A percentile compares a stretch with the other conserved stretches of the same genome.
phyloP scores from a whole-genome alignment of 2,113 vertebrate species.

The Todiramphus saurophagus region DNA sequence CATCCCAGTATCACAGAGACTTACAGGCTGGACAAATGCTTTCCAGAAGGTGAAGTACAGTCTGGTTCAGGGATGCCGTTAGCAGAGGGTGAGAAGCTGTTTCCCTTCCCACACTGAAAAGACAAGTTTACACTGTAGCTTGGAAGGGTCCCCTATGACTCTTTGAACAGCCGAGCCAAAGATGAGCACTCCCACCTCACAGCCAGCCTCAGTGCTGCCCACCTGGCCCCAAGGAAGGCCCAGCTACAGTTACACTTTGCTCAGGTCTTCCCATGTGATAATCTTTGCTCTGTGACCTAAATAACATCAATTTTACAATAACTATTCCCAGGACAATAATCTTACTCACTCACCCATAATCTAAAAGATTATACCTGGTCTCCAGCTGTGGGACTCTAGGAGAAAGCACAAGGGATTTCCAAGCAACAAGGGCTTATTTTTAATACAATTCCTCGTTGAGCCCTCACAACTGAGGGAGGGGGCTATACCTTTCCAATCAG shows the following conservation, averaged over 20 bases:
- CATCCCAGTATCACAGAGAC: not conserved
- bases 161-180: fast-evolving
- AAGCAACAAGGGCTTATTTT: not conserved
- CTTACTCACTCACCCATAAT: not conserved
- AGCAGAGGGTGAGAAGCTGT: not conserved
- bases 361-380: constrained; percentile 4
- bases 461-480: not conserved
- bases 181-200: not conserved
- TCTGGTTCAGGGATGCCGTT: not conserved
- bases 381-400: not conserved
- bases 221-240: not conserved
- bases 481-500: not conserved
- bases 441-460: not conserved
- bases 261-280: not conserved
- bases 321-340: not conserved
- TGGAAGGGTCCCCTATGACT: not conserved
- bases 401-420: not conserved
- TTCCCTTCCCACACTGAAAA: not conserved
- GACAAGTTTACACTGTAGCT: fast-evolving
- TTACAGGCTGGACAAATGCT: not conserved
- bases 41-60: not conserved
- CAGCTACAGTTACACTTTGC: not conserved
- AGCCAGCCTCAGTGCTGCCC: not conserved
- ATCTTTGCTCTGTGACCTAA: not conserved
- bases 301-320: not conserved